Base-by-base conservation (phyloP, 2,113 vertebrate species). In the Pachyramphus minor region DNA sequence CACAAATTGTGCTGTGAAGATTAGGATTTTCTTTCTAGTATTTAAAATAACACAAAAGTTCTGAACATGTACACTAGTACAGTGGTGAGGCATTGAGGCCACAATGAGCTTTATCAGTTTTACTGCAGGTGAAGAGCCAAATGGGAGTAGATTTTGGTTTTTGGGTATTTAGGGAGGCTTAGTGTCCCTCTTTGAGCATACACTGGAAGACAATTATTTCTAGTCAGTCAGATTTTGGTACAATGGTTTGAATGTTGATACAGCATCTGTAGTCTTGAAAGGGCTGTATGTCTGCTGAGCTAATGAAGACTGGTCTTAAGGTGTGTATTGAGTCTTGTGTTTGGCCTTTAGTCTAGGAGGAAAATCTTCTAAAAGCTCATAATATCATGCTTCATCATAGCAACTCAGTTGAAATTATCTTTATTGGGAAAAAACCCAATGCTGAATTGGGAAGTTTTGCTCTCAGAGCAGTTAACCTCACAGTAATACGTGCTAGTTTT, bases 281-380 rank as follows among this genome's bases (percentile, higher is more conserved):
- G 37, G 45, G 35, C 60, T 69, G 39, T 37, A 0, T 64, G 27
- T 59, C 50, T 77, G 45, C 60, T 45, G 47, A 55, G 39, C 37
- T 76, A 42, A 44, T 50, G 30, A 45, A 39, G 33, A 11, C 9
- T 31, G 25, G 11, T 73, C 68, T 90, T 55, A 39, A 55, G 49
- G 27, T 81, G 21, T 49, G 28, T 74, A 23, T 47, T 59, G 50
- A 42, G 41, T 91, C 72, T 88, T 73, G 45, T 56, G 33, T 96
- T 96, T 95, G 94, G 73, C 85, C 83, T 94, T 95, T 75, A 42
- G 53, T 35, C 52, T 78, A 39, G 37, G 66, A 74, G 49, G n/a
- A 60, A 88, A 37, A 87, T 55, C 50, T 17, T 47, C 31, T 82
- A n/a, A 44, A 78, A 92, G 28, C 45, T 66, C 23, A 17, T 71